phyloP scores from a whole-genome alignment of 2,113 vertebrate genomes.

The Carettochelys insculpta region DNA sequence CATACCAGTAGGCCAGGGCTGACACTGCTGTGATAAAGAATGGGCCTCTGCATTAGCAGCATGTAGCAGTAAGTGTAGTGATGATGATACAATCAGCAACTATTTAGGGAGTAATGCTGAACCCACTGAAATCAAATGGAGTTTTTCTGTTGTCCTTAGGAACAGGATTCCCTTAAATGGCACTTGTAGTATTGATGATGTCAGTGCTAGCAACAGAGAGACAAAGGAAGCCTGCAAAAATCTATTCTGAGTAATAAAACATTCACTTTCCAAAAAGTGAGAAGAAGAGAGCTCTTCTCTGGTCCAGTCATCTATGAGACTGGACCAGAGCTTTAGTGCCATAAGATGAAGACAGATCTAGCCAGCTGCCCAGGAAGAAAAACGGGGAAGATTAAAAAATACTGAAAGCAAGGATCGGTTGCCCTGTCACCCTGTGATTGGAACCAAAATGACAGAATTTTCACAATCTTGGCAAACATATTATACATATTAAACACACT shows the following conservation, averaged over 20 bases:
- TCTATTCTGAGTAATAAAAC: background rate
- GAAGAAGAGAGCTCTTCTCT: background rate
- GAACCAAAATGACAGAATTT: too few species aligned
- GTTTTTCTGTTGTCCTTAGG: background rate
- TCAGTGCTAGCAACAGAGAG: background rate
- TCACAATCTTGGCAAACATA: rapidly evolving
- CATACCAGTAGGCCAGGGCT: background rate
- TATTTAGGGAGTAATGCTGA: background rate
- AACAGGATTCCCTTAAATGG: background rate
- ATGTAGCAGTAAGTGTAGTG: background rate
- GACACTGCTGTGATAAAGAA: background rate
- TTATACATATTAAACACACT: background rate
- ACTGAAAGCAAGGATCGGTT: background rate
- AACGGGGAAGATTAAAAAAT: background rate
- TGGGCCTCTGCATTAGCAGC: background rate
- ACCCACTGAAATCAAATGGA: background rate
- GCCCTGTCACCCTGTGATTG: background rate
- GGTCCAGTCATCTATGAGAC: background rate
- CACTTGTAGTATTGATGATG: background rate
- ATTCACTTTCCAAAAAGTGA: background rate
- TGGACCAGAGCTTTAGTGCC: background rate
- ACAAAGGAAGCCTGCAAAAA: background rate
- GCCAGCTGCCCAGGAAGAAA: background rate
- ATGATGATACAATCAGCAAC: rapidly evolving
- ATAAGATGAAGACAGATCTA: background rate